These are phyloP conservation scores for Austrofundulus limnaeus DNA, from an alignment of 2,113 vertebrate genomes.

Conservation along the genomic window DNA sequence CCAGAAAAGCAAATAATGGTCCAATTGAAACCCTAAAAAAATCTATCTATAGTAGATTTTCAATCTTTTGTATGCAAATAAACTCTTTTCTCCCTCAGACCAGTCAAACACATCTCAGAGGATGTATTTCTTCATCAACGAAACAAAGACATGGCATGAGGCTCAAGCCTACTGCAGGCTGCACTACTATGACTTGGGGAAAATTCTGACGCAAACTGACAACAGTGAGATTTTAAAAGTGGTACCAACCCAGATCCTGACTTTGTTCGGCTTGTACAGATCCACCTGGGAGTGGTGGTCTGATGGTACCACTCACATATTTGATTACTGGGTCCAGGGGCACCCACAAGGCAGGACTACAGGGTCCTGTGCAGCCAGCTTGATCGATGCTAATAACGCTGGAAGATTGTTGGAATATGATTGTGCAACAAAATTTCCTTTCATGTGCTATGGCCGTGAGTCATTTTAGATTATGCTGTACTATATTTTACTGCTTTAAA, in stretches of 20 bases:
- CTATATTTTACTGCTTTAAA: too few relatives aligned
- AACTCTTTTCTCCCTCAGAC: not conserved
- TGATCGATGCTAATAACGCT: rapidly evolving
- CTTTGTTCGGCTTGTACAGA: conserved; percentile 2
- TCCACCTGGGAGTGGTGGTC: not conserved
- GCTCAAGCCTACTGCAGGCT: conserved; percentile 14
- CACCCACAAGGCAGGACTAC: rapidly evolving
- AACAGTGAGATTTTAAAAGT: rapidly evolving
- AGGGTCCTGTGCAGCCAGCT: conserved; percentile 1
- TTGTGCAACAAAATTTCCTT: not conserved
- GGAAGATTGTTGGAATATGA: not conserved
- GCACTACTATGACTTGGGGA: conserved; percentile 23
- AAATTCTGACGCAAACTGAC: not conserved
- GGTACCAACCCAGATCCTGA: rapidly evolving
- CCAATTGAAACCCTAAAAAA: too few relatives aligned
- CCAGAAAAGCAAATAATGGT: too few relatives aligned
- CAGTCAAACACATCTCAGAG: too few relatives aligned
- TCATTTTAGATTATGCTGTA: not conserved
- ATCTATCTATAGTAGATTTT: too few relatives aligned
- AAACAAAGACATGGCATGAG: not conserved
- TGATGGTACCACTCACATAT: rapidly evolving
- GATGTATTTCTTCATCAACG: not conserved
- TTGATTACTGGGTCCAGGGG: not conserved
- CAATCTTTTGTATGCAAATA: too few relatives aligned
- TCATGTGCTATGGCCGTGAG: conserved; percentile 21